phyloP scores from a whole-genome alignment of 64 coral and sea anemone species.

The Anthopleura sola region DNA sequence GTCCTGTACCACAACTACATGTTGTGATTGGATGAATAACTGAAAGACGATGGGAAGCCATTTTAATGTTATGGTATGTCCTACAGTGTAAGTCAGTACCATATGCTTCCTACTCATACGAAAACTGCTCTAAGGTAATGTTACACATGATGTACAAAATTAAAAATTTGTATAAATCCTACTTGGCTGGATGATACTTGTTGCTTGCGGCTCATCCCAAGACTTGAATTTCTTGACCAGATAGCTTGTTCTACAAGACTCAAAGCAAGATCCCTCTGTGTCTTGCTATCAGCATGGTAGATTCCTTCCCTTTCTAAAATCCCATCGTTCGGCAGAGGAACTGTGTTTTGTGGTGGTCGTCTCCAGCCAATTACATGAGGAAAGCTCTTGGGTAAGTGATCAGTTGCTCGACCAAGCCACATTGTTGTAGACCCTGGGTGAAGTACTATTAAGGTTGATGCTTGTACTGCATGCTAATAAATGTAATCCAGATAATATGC shows the following conservation, averaged over 20 bases:
- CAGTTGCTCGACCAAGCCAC: constrained; percentile 95
- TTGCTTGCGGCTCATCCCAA: constrained; percentile 66
- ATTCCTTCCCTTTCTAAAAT: constrained; percentile 79
- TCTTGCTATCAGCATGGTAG: constrained; percentile 86
- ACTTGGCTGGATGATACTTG: constrained; percentile 72
- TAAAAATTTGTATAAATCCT: not conserved
- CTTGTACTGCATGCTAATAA: constrained; percentile 27
- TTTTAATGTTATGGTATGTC: no score
- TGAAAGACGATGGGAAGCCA: no score
- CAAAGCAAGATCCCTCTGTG: constrained; percentile 85
- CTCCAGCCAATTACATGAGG: constrained; percentile 86
- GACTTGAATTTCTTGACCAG: constrained; percentile 79
- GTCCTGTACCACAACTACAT: no score
- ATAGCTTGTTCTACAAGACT: constrained; percentile 97
- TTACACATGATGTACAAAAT: not conserved
- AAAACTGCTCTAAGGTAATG: no score
- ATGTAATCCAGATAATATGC: not conserved
- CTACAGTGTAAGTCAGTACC: no score
- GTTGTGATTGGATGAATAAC: no score
- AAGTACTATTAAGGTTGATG: constrained; percentile 88
- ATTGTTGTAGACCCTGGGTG: constrained; percentile 96
- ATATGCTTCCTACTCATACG: no score
- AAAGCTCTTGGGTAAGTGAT: constrained; percentile 83
- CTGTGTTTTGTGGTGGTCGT: constrained; percentile 37
- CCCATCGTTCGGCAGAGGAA: constrained; percentile 40